Conservation (phyloP, 2,797 vertebrate species). For the Gallinago stenura region DNA sequence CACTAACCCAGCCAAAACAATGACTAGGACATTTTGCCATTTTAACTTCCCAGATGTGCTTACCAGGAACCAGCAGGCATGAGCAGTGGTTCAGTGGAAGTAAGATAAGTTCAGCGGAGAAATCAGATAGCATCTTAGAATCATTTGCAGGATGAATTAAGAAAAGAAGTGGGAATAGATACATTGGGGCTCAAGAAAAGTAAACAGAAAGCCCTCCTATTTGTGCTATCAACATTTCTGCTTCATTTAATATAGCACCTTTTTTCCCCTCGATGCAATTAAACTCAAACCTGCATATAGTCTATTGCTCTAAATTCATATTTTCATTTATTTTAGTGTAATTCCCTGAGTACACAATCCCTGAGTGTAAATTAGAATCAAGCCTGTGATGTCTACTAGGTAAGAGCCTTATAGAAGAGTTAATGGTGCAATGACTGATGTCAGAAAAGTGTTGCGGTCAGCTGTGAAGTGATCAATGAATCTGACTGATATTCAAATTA, state of each 20-base stretch:
- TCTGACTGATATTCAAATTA: neutral
- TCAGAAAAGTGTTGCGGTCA: neutral
- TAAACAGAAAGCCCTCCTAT: neutral
- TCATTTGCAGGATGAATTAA: neutral
- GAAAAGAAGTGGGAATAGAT: neutral
- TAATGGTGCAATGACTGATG: neutral
- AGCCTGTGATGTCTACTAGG: neutral
- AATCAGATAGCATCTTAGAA: neutral
- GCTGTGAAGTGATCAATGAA: conserved; percentile 37
- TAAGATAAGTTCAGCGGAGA: neutral
- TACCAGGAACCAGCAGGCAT: neutral
- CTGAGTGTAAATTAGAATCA: neutral
- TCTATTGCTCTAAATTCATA: neutral
- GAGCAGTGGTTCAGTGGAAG: neutral
- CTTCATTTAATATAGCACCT: neutral
- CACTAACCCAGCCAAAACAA: neutral
- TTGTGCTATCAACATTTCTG: neutral
- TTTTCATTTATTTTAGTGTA: neutral
- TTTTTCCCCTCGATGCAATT: neutral
- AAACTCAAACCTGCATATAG: neutral
- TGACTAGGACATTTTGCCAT: neutral
- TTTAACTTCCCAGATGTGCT: neutral
- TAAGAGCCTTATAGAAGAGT: conserved; percentile 14
- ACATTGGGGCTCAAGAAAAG: neutral
- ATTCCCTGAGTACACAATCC: neutral